Base-by-base conservation (phyloP, 2,888 invertebrate species). In the Agonum fuliginosum region DNA sequence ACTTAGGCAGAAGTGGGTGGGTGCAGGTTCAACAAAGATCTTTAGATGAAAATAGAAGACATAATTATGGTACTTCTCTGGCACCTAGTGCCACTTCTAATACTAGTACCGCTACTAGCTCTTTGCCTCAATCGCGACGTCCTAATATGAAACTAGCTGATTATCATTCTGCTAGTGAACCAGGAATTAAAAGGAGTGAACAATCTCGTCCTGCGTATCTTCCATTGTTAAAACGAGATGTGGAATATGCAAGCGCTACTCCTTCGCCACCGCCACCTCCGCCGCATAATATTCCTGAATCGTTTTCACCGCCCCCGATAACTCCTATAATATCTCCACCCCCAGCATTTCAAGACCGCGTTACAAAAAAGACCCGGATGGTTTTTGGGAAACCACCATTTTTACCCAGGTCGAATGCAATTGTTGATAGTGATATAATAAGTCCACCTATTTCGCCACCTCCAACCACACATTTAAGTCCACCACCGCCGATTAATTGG, bases 271-370 rank as follows among this genome's bases (percentile, higher is more conserved):
- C 79, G 8, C 81, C 86, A 51, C 86, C 86, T 1, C 87, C 88
- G 8, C 85, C 85, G 10, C 84, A 84, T 78, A 84, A 83, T 48
- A 85, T 87, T 4, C 86, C 87, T 0, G 88, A 87, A 78, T 86
- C 86, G 0, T 86, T 86, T 51, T 91, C 91, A 0, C 91, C 91
- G 30, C 91, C 92, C 1, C 91, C 91, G n/a, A 86, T 91, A 10
- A 92, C 92, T 0, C 92, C 92, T 4, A 93, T 93, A 78, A 89
- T 93, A 58, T 92, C 92, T 12, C 92, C 92, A 6, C 92, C 92
- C 0, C 92, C 91, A 6, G 92, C 92, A 6, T 93, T 93, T 83
- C 92, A 93, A 83, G 92, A 92, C 80, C 87, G 80, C 83, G 85
- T 75, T 79, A 82, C 78, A 78, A 86, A 83, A 80, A 86, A 83